Percentiles rank a stretch among this genome's conserved stretches.
These are phyloP conservation scores for Solenopsis fugax DNA, from an alignment of 1,140 invertebrate species.

Conservation along the genomic window DNA sequence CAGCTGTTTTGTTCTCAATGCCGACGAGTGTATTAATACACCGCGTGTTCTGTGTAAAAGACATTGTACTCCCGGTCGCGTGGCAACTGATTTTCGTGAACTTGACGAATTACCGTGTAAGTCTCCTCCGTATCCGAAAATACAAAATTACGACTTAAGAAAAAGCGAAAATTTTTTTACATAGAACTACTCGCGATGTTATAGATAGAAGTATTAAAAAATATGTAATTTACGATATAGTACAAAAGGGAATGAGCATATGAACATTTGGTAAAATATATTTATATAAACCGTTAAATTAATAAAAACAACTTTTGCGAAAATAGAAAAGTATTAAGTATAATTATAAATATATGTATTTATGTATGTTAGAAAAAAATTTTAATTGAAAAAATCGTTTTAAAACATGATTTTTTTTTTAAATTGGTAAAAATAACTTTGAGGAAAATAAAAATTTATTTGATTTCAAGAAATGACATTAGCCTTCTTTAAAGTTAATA, in stretches of 20 bases:
- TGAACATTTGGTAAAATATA: no score
- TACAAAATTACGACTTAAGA: slow-evolving; percentile 13
- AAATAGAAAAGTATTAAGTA: not conserved
- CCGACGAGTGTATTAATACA: slow-evolving; percentile 78
- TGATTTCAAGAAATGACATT: no score
- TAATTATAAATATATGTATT: not conserved
- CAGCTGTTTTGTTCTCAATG: slow-evolving; percentile 81
- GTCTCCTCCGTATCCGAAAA: not conserved
- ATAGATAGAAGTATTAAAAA: not conserved
- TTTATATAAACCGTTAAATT: no score
- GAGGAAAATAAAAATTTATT: no score
- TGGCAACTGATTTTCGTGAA: slow-evolving; percentile 14
- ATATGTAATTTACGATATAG: no score
- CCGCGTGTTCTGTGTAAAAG: slow-evolving; percentile 56
- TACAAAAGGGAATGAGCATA: not conserved
- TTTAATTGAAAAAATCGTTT: no score
- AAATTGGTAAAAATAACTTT: no score
- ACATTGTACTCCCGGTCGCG: slow-evolving; percentile 42
- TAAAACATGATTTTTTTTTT: no score
- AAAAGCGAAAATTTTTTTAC: not conserved
- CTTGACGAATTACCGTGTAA: not conserved
- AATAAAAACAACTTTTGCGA: not conserved
- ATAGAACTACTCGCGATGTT: no score
- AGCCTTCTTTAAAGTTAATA: no score
- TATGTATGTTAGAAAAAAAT: not conserved